Percentiles rank a stretch among this genome's conserved stretches.
Conservation (phyloP, 2,797 vertebrate species). For the Streptopelia turtur region DNA sequence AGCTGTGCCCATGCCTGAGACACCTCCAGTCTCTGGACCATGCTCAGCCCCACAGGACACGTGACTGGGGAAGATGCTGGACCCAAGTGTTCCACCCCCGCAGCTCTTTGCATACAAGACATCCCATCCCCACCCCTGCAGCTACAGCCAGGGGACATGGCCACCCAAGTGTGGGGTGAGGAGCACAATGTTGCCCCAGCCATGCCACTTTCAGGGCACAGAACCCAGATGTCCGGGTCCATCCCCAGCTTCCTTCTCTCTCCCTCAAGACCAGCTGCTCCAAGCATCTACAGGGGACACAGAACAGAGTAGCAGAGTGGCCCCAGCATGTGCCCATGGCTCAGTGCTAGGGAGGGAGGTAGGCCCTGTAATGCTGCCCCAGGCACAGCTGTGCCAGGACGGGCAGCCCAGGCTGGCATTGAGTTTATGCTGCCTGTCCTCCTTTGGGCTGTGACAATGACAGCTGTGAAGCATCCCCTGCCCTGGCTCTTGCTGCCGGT, state of each 20-base stretch:
- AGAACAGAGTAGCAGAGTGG: not conserved
- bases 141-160: not conserved
- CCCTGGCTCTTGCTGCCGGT: fast-evolving
- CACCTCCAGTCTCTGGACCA: fast-evolving
- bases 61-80: fast-evolving
- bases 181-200: not conserved
- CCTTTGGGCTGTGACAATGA: not conserved
- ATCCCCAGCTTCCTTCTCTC: not conserved
- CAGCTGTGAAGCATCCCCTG: fast-evolving
- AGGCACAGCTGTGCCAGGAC: not conserved
- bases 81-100: not conserved
- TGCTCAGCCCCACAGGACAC: fast-evolving
- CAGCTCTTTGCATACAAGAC: not conserved
- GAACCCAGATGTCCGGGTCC: fast-evolving
- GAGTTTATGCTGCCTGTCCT: fast-evolving
- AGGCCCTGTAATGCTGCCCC: not conserved
- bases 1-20: not conserved
- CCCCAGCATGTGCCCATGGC: fast-evolving
- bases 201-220: not conserved
- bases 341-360: fast-evolving
- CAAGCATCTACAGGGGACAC: not conserved
- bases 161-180: not conserved
- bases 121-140: not conserved
- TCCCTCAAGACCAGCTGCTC: not conserved
- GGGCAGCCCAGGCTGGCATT: not conserved